Evolutionary conservation across 2,888 invertebrate genomes (phyloP), one percentile per base, ranked within the genome.

Genomic region (Philereme transversata): DNA sequence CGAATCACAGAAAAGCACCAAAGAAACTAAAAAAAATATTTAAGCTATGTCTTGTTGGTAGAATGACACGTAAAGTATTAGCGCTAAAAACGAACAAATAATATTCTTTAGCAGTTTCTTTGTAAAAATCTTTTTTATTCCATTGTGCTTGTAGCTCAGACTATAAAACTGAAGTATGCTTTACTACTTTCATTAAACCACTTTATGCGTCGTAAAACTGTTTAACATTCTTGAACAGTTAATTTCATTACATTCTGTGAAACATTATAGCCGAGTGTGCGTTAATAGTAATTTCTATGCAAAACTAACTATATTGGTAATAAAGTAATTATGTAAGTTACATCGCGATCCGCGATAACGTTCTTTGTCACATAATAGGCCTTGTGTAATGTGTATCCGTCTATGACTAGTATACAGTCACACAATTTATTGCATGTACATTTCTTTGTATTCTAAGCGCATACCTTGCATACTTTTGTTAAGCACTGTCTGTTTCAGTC

Each of bases 241-340:
- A 62, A 62, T 64, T 66, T 61, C 38, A 66, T 63, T 62, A 58
- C 53, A 57, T 55, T 61, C 62, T 51, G 43, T 48, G 54, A 51
- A 55, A 60, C 59, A 59, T 60, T 57, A 61, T 65, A 47, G 40
- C 7, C 48, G 46, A n/a, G 45, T 49, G 60, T 64, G 55, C 59
- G 55, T 53, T 51, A 54, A 63, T 51, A 62, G 60, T 53, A 55
- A 60, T 63, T 62, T 58, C 65, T 62, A 64, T 62, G 65, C 63
- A 55, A 64, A 65, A 53, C 34, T 40, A 35, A 51, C 51, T 47
- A 59, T 57, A 52, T 55, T 33, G 41, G 49, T 44, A 49, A 61
- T 63, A 61, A 57, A 59, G 56, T 45, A 46, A 52, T 64, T 68
- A 60, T 58, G 34, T 61, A 68, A 63, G 50, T 40, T 50, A 49